Percentiles rank a stretch among this genome's conserved stretches.
phyloP scores from a whole-genome alignment of 1,140 invertebrate species.

The Drosophila lini region DNA sequence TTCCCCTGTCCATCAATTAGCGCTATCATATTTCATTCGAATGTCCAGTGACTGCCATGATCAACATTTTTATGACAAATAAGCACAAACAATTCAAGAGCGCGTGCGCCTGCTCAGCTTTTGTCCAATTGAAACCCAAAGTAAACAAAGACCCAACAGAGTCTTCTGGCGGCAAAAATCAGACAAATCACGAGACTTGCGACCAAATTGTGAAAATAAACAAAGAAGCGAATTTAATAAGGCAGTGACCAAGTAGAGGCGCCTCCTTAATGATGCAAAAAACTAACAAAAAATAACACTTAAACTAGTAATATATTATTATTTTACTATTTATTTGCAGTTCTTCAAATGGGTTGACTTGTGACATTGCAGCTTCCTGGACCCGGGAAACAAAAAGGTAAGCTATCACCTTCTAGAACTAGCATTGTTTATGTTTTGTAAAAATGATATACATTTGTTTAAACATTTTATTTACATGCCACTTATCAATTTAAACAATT shows the following conservation, averaged over 20 bases:
- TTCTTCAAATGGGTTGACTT: slow-evolving; percentile 84
- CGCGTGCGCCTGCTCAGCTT: slow-evolving; percentile 40
- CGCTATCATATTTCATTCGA: slow-evolving; percentile 48
- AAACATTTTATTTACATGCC: neutral
- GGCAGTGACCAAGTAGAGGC: slow-evolving; percentile 18
- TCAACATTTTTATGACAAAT: slow-evolving; percentile 54
- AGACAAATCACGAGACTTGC: slow-evolving; percentile 35
- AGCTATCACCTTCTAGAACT: slow-evolving; percentile 8
- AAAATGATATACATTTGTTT: slow-evolving; percentile 4
- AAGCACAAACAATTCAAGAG: slow-evolving; percentile 31
- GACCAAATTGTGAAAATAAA: slow-evolving; percentile 38
- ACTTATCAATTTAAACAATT: slow-evolving; percentile 12
- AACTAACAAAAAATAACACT: slow-evolving; percentile 1
- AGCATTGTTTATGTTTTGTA: neutral
- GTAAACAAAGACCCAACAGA: slow-evolving; percentile 28
- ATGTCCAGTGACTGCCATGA: slow-evolving; percentile 43
- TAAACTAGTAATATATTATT: neutral
- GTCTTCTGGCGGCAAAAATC: slow-evolving; percentile 28
- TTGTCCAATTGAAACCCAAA: slow-evolving; percentile 22
- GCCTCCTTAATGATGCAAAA: slow-evolving; percentile 4
- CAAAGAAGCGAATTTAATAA: slow-evolving; percentile 27
- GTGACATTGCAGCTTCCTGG: slow-evolving; percentile 81
- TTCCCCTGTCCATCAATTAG: slow-evolving; percentile 42
- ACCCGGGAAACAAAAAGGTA: slow-evolving; percentile 84
- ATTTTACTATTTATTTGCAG: slow-evolving; percentile 43